Evolutionary conservation across 1,140 invertebrate species (phyloP), one percentile per base, ranked within the genome.

Genomic region (Teleogryllus occipitalis): DNA sequence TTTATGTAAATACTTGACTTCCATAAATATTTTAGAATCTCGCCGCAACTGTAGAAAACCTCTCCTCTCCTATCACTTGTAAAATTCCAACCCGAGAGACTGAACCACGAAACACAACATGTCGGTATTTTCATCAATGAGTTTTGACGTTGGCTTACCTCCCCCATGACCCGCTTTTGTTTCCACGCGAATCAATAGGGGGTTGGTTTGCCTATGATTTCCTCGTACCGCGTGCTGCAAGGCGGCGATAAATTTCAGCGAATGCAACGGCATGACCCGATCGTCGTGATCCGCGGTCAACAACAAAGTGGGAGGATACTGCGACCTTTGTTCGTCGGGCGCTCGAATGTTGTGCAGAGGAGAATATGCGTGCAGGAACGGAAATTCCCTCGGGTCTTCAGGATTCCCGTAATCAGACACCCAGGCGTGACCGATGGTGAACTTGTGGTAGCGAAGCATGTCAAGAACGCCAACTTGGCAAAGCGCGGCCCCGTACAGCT

Each of bases 271-370:
- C 78, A 98, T 96, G 78, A 99, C 97, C 81, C 98, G 91, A 88
- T 99, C 98, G 88, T 99, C 98, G 86, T 99, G 98, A 89, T 99
- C 97, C 21, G 95, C 98, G 27, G 98, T 99, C 79, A 97, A 85
- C 49, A 99, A 88, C 39, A 99, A 86, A 7, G 92, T 94, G 8
- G 97, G 92, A 46, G 98, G 98, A 89, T 98, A 99, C 87, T 98
- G 90, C 78, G 84, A 85, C 75, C 85, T 78, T 48, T 84, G 81
- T 27, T 81, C 84, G 78, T 88, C 84, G 0, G 95, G 95, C n/a
- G 91, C 83, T 75, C 88, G 88, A 8, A 99, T 92, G 85, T 98
- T 99, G 87, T 99, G 98, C 10, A 99, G 87, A 2, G 98, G 98
- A 10, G 98, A 99, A 87, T 95, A 98, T 87, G 96, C 97, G 47